Base-by-base conservation (phyloP, 2,888 invertebrate genomes). In the Trachelus iudaicus region DNA sequence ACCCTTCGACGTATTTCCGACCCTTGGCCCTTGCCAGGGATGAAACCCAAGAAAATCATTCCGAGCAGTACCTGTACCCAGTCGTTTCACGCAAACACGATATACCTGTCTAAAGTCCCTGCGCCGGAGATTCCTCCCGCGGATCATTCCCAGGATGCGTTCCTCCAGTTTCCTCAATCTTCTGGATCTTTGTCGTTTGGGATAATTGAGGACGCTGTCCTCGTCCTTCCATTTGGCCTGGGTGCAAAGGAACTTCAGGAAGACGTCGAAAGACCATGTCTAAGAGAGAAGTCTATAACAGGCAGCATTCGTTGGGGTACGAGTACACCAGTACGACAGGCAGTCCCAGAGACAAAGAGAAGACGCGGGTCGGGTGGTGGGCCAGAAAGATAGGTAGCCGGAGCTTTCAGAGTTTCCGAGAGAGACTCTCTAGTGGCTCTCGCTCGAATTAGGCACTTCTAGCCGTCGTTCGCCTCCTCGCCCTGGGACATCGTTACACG, bases 401-500 rank as follows among this genome's bases (percentile, higher is more conserved):
- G 23, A 56, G 56, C 56, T 56, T 56, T 56, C 56, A 56, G 56
- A 56, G 56, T 23, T 56, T 56, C 56, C 23, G 3, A 37, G 37
- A 40, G 15, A 56, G 6, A 23, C 23, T 56, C 56, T 56, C 56
- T 56, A 83, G 84, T 83, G 81, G 81, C 83, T 83, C 86, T 87
- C 81, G 82, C 82, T 81, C 84, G 84, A 86, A 87, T 87, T 87
- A 86, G 84, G 83, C 84, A 85, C 86, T 85, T 85, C 86, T 80
- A 82, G 83, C 81, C 82, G 83, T 82, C 83, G 84, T 84, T 56
- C 81, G 80, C 82, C 78, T 79, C 81, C 80, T 85, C 85, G 87
- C 88, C 88, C 85, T 81, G 84, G 87, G 87, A 87, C 85, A 86
- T 89, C 86, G 87, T 89, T 89, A 87, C 85, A 85, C 84, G 83